Conservation (phyloP, 2,797 vertebrate species). For the Bovichtus diacanthus region DNA sequence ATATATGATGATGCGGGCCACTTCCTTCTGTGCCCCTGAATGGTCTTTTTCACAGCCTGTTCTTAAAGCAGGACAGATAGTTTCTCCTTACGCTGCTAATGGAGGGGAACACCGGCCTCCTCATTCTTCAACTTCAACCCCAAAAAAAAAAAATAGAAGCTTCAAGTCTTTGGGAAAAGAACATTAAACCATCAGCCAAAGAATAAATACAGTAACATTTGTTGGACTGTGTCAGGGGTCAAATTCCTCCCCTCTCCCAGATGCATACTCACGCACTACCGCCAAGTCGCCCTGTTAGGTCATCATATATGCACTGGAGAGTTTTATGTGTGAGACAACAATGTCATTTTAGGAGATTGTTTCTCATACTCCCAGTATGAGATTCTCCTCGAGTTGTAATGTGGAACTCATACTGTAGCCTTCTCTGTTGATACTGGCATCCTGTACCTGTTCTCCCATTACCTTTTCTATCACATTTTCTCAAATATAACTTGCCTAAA, state of each 20-base stretch:
- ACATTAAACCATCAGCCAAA: conserved; percentile 80
- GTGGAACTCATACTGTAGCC: conserved; percentile 6
- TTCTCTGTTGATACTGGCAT: conserved; percentile 22
- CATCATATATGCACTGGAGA: conserved; percentile 66
- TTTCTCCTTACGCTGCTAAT: conserved; percentile 46
- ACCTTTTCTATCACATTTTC: conserved; percentile 12
- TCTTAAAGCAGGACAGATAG: conserved; percentile 34
- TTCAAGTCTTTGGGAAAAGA: conserved; percentile 76
- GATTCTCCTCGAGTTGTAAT: conserved; percentile 18
- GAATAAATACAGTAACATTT: conserved; percentile 78
- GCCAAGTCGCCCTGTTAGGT: conserved; percentile 68
- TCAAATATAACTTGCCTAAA: conserved; percentile 21
- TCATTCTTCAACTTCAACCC: conserved; percentile 49
- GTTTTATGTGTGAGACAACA: conserved; percentile 76
- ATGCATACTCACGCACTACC: conserved; percentile 70
- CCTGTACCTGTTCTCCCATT: conserved; percentile 13
- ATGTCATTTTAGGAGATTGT: conserved; percentile 59
- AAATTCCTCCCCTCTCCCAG: conserved; percentile 79
- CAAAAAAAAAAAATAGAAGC: conserved; percentile 62
- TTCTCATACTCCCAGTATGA: conserved; percentile 58
- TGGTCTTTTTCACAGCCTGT: conserved; percentile 26
- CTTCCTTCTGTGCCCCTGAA: conserved; percentile 29
- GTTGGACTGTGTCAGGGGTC: conserved; percentile 78
- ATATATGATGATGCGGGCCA: conserved; percentile 6
- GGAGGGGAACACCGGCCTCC: conserved; percentile 52